Conservation (phyloP, 1,140 invertebrate genomes). For the Triops longicaudatus region DNA sequence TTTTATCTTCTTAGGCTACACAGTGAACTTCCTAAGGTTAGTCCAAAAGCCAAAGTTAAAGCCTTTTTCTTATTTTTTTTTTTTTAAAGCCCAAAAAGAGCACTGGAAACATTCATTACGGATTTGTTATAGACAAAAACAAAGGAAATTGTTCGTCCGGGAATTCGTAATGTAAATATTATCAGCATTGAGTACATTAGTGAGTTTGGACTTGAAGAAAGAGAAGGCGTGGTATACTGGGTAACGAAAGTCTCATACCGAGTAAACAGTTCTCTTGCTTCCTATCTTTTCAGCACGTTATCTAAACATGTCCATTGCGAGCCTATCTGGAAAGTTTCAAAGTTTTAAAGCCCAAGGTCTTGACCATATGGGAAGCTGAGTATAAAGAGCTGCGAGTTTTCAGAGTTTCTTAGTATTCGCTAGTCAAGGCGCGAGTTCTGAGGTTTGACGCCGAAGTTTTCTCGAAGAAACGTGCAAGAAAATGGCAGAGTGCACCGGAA, state of each 20-base stretch:
- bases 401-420: not conserved
- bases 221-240: too few species aligned
- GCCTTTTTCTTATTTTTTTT: not conserved
- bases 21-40: not conserved
- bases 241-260: not conserved
- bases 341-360: not conserved
- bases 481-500: slow-evolving; percentile 36
- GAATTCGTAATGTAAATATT: not conserved
- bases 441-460: not conserved
- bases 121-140: not conserved
- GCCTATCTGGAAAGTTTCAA: slow-evolving; percentile 12
- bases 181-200: not conserved
- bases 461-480: not conserved
- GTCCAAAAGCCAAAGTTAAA: not conserved
- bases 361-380: not conserved
- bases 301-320: not conserved
- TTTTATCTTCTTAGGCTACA: not conserved
- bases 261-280: not conserved
- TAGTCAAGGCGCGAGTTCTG: not conserved
- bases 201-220: not conserved
- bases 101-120: too few species aligned
- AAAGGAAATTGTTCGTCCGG: not conserved
- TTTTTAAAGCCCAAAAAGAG: too few species aligned
- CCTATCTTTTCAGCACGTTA: not conserved
- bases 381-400: not conserved